Evolutionary conservation across 2,888 invertebrate genomes (phyloP).

Genomic region (Unio delphinus): DNA sequence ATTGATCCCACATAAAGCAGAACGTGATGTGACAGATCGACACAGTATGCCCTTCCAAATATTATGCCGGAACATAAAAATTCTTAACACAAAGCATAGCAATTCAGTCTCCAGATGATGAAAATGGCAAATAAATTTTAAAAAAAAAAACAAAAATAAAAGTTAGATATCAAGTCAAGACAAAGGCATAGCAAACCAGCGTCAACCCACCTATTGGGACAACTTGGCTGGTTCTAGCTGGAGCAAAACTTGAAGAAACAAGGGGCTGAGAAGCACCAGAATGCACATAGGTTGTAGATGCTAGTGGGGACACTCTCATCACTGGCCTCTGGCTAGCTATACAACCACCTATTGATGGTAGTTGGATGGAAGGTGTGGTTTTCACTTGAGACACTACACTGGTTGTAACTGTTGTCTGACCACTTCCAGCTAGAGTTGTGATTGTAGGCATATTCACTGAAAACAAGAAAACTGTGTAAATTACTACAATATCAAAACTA

Average conservation of each 20-base stretch:
- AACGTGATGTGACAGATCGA: too few species aligned
- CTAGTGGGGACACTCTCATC: slow-evolving; percentile 66
- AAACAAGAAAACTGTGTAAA: not conserved
- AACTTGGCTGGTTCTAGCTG: too few species aligned
- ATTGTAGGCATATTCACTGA: slow-evolving; percentile 48
- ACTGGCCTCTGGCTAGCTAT: slow-evolving; percentile 53
- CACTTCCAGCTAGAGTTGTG: slow-evolving; percentile 38
- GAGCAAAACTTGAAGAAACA: not conserved
- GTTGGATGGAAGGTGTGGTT: slow-evolving; percentile 39
- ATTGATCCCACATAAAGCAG: too few species aligned
- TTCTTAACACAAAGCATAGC: too few species aligned
- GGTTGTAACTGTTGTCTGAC: slow-evolving; percentile 28
- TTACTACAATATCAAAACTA: not conserved
- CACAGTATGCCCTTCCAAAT: too few species aligned
- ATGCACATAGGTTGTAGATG: slow-evolving; percentile 10
- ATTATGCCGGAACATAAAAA: too few species aligned
- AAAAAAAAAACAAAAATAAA: too few species aligned
- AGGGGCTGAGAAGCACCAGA: slow-evolving; percentile 5
- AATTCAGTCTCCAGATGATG: too few species aligned
- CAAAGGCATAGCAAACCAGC: too few species aligned
- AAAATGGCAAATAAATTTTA: too few species aligned
- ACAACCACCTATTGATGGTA: slow-evolving; percentile 28
- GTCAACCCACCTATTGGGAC: too few species aligned
- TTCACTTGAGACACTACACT: slow-evolving; percentile 42
- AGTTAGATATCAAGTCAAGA: too few species aligned